phyloP scores from a whole-genome alignment of 1,140 invertebrate genomes.

The Bombus huntii region DNA sequence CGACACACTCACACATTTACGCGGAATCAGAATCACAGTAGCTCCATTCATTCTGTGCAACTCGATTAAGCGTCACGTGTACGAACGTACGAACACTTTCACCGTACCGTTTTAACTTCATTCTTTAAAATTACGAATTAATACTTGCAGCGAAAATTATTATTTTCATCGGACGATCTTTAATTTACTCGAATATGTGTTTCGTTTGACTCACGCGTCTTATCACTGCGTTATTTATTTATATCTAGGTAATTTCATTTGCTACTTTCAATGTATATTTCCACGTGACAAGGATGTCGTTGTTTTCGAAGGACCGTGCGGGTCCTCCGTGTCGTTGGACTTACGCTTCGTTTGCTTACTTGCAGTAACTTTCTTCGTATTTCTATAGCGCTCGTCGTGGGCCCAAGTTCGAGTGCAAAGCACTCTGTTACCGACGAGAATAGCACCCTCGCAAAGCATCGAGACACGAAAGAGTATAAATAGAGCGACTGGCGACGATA shows the following conservation, averaged over 20 bases:
- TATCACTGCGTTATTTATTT: background rate
- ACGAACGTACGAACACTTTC: slow-evolving; percentile 29
- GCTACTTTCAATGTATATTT: no score
- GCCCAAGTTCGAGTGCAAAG: slow-evolving; percentile 50
- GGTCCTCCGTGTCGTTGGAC: no score
- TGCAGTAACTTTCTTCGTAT: background rate
- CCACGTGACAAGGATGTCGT: background rate
- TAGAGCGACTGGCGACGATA: slow-evolving; percentile 58
- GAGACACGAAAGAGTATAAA: slow-evolving; percentile 59
- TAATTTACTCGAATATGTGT: background rate
- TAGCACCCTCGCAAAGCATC: slow-evolving; percentile 61
- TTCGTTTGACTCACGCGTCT: no score
- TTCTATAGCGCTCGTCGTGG: slow-evolving; percentile 43
- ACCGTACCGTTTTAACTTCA: slow-evolving; percentile 48
- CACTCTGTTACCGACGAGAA: slow-evolving; percentile 61
- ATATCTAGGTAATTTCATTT: background rate
- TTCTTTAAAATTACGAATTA: slow-evolving; percentile 25
- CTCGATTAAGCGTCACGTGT: slow-evolving; percentile 62
- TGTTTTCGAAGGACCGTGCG: background rate
- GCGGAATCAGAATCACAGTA: slow-evolving; percentile 64
- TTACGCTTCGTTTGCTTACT: background rate
- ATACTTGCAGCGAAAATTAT: background rate
- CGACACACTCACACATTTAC: slow-evolving; percentile 35
- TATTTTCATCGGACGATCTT: background rate
- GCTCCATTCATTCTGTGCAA: slow-evolving; percentile 69